Base-by-base conservation (phyloP, 2,113 vertebrate genomes). In the Bubo bubo region DNA sequence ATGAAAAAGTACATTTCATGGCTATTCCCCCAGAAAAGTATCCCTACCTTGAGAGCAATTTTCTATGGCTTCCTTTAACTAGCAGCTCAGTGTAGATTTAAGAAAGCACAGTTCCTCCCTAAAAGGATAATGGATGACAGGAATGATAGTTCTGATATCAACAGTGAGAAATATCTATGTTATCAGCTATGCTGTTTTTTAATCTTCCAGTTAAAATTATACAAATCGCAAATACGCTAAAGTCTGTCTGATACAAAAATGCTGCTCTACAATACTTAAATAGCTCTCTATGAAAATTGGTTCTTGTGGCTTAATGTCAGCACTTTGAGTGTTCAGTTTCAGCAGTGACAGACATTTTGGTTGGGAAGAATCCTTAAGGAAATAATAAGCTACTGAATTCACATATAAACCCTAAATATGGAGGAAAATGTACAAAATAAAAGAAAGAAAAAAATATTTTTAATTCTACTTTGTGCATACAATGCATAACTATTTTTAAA, bases 291-390 rank as follows among this genome's bases (percentile, higher is more conserved):
- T 94, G 86, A 94, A 96, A 97, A 97, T 81, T 97, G 39, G 26
- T 62, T 97, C 66, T 59, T 79, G 53, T 94, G 95, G 66, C 90
- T 96, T 95, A 96, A 96, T 95, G 91, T 92, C 86, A 98, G 82
- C 34, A 79, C 73, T 97, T 96, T 79, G 47, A n/a, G 32, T 37
- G 8, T 45, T 97, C 53, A 24, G 27, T 91, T 97, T 91, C 52
- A 94, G 55, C 30, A 91, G 16, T 87, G 73, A 95, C 50, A 97
- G 60, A 50, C 21, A 82, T 92, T 97, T 97, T 75, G n/a, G 20
- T 37, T 91, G 64, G 28, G 95, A 97, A 95, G 82, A 92, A 89
- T 82, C 26, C 30, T 88, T 55, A 75, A 95, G 82, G 52, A 96
- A 95, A 34, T 79, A 94, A 93, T 87, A 97, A 97, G 47, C 11